Evolutionary conservation across 2,113 vertebrate species (phyloP), one percentile per base, ranked within the genome.

Genomic region (Thalassoma bifasciatum): DNA sequence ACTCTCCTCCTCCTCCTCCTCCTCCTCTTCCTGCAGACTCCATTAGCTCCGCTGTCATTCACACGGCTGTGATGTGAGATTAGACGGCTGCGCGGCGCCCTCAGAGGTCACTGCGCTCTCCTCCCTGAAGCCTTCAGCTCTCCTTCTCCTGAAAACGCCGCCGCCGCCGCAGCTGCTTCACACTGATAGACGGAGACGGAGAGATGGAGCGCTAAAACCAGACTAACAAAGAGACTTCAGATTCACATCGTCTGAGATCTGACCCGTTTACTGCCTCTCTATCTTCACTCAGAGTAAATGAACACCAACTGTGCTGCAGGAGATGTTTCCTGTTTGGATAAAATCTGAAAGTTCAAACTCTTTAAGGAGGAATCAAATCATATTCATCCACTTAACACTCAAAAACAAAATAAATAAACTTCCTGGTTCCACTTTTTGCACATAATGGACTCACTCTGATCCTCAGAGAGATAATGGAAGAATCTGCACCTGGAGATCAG

Each of bases 21-120:
- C 64, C 49, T 22, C 54, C 51, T 69, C 56, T 22, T 69, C 56
- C 22, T 66, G 52, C 52, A 57, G 61, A 78, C 70, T 83, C 78
- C 75, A 84, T 84, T 79, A 81, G 50, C 63, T 37, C 36, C 14
- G 59, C 63, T 63, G 63, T 84, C 85, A 71, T n/a, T 79, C 78
- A 66, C 62, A n/a, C 1, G 63, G 59, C 77, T 53, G 66, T 53
- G 75, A 72, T 58, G 38, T 66, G 53, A 79, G 71, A 81, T 79
- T 54, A 81, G 52, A 54, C 19, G 61, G 61, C 51, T 3, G 24
- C 0, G 69, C 58, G 19, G 23, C 19, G 3, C 17, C 62, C 54
- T 42, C 62, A 13, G 60, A 42, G 62, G 62, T 66, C 54, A 42
- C 56, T 50, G 9, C 1, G 22, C 46, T 77, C 49, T 73, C 50